Evolutionary conservation across 2,888 invertebrate species (phyloP).

Genomic region (Eretmocerus hayati): DNA sequence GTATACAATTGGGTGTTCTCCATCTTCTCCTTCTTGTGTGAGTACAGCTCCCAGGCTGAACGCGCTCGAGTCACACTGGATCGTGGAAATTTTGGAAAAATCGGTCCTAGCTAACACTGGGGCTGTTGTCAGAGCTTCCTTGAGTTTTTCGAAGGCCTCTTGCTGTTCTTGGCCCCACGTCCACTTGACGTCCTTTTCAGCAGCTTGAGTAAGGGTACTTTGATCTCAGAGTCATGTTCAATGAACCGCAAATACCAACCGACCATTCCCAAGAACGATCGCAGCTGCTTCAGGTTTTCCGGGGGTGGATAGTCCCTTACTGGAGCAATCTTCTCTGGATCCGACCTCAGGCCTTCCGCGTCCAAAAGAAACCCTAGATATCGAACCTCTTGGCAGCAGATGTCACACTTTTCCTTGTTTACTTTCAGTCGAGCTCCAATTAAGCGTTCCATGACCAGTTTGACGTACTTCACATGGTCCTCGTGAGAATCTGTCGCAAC

Average conservation of each 20-base stretch:
- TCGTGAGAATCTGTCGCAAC: not conserved
- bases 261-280: constrained; percentile 3
- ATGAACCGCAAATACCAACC: constrained; percentile 5
- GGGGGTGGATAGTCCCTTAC: not conserved
- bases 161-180: not conserved
- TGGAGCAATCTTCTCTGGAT: not conserved
- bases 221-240: not conserved
- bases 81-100: too few species aligned
- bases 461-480: not conserved
- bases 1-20: too few species aligned
- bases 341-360: not conserved
- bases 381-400: not conserved
- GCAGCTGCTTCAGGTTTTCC: not conserved
- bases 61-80: too few species aligned
- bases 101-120: too few species aligned
- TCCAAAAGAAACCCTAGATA: not conserved
- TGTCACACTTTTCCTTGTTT: not conserved
- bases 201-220: constrained; percentile 5
- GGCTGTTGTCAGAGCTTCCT: not conserved
- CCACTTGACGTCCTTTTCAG: not conserved
- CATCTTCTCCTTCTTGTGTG: too few species aligned
- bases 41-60: too few species aligned
- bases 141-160: not conserved
- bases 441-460: not conserved
- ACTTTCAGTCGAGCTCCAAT: not conserved